Evolutionary conservation across 2,797 vertebrate species (phyloP).

Genomic region (Anniella stebbinsi): DNA sequence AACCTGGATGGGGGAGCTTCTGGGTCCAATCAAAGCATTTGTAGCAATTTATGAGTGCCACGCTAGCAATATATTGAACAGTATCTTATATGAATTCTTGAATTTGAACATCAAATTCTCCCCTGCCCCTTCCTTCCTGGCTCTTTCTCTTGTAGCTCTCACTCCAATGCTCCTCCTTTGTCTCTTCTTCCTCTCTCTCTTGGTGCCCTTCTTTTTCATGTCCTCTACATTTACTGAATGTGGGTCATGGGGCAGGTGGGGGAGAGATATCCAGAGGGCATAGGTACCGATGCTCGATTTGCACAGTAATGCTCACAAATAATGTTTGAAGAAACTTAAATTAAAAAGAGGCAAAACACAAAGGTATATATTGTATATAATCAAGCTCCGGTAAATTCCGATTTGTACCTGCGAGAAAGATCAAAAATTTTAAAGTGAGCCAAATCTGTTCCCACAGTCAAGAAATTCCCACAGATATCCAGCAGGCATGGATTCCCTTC

Average conservation of each 20-base stretch:
- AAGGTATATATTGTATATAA: background rate
- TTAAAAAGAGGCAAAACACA: background rate
- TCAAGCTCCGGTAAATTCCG: background rate
- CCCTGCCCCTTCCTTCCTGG: background rate
- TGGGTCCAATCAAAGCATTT: background rate
- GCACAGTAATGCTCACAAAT: background rate
- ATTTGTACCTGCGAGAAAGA: conserved; percentile 92
- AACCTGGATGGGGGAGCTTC: too few species aligned
- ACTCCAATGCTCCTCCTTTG: background rate
- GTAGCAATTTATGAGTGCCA: background rate
- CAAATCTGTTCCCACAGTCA: conserved; percentile 91
- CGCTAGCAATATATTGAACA: background rate
- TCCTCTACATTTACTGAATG: background rate
- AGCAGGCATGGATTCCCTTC: conserved; percentile 92
- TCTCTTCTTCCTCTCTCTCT: background rate
- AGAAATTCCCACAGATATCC: conserved; percentile 89
- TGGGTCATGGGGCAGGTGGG: background rate
- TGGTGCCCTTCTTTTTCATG: background rate
- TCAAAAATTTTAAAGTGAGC: conserved; percentile 92
- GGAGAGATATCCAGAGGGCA: background rate
- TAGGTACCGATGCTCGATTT: background rate
- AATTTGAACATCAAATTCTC: background rate
- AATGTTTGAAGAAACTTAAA: background rate
- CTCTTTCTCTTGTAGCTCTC: background rate
- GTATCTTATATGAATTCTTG: background rate